These are phyloP conservation scores for Zenarchopterus dispar DNA, from an alignment of 2,797 vertebrate species.

Conservation along the genomic window DNA sequence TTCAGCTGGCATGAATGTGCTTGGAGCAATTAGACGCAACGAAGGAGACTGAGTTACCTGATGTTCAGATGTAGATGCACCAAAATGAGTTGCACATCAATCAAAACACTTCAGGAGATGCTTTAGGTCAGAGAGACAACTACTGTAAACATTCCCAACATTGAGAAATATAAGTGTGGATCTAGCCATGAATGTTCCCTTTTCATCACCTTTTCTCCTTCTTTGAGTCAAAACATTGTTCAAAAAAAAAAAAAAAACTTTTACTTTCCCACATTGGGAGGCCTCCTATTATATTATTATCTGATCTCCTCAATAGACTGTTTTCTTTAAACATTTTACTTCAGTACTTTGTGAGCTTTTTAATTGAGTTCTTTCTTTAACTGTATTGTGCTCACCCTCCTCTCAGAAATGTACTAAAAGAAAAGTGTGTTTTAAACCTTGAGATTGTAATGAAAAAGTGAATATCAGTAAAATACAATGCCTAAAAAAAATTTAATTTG, in stretches of 20 bases:
- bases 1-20: conserved; percentile 1
- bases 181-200: neutral
- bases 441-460: conserved; percentile 73
- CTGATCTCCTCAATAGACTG: conserved; percentile 57
- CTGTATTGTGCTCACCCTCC: conserved; percentile 50
- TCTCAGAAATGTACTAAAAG: conserved; percentile 50
- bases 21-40: neutral
- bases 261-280: conserved; percentile 35
- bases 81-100: neutral
- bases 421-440: conserved; percentile 70
- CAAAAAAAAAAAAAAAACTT: conserved; percentile 12
- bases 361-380: conserved; percentile 9
- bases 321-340: conserved; percentile 52
- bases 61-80: neutral
- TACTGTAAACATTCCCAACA: conserved; percentile 4
- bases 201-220: conserved; percentile 6
- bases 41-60: neutral
- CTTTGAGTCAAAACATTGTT: conserved; percentile 48
- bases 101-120: conserved; percentile 1
- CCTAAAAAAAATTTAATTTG: conserved; percentile 58
- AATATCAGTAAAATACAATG: conserved; percentile 51
- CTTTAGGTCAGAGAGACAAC: conserved; percentile 4
- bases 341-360: conserved; percentile 40
- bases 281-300: conserved; percentile 58
- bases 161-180: conserved; percentile 4